Evolutionary conservation across 92 coral and sea anemone genomes (phyloP), one percentile per base, ranked within the genome.

Genomic region (Diadumene lineata): DNA sequence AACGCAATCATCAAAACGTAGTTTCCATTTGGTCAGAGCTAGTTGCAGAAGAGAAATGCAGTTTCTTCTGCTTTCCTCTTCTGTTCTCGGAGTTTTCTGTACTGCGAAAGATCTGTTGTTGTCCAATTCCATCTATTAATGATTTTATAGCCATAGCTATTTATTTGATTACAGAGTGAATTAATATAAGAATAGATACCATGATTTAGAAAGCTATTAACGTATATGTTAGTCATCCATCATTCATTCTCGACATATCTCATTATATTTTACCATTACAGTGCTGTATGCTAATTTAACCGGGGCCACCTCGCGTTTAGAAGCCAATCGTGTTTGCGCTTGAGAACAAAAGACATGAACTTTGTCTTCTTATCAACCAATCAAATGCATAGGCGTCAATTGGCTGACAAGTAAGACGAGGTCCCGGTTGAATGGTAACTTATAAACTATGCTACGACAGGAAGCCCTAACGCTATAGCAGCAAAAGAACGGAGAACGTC

Each of bases 81-180:
- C 19, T 53, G 3, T 53, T 53, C 2, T 53, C 19, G 10, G n/a
- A 23, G 10, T 16, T 53, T 53, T 21, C 58, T 21, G 10, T 53
- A 15, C 18, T 58, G 26, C 64, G 1, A 7, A 17, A 22, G 1
- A 58, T 19, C 28, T 22, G 1, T 26, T 62, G 48, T 13, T 38
- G 13, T 38, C 13, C 48, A 38, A 38, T 13, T 38, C 48, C 13
- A 38, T 13, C 6, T 1, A 2, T 8, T 22, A 62, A 28, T 62
- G 68, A 62, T 62, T 62, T 30, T 3, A 3, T 62, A 62, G 68
- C 57, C 56, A 72, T 31, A 72, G 50, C 28, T 72, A 72, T 72
- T 72, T 72, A 72, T 72, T 56, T 8, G 56, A 56, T 31, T 57
- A 53, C 61, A 71, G 66, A 71, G 46, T 72, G 77, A 56, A 57